Percentiles rank a stretch among this genome's conserved stretches.
Conservation (phyloP, 2,797 vertebrate genomes). For the Centropyge bicolor region DNA sequence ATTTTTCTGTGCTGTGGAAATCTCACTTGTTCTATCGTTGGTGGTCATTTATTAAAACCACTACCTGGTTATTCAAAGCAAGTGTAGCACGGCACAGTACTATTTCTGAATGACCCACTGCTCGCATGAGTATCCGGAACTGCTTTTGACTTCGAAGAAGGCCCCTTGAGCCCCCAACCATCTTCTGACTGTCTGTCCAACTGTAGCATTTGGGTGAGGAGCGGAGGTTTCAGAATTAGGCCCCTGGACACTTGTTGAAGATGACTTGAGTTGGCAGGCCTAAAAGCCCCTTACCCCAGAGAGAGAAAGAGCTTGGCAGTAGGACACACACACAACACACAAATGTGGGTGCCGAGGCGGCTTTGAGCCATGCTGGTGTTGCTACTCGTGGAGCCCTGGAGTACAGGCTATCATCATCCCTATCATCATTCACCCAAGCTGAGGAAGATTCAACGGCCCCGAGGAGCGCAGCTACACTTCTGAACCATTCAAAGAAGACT, state of each 20-base stretch:
- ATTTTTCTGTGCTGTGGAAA: slow-evolving; percentile 45
- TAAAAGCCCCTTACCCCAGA: slow-evolving; percentile 72
- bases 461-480: slow-evolving; percentile 66
- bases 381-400: slow-evolving; percentile 75
- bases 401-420: slow-evolving; percentile 79
- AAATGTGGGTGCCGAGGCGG: slow-evolving; percentile 71
- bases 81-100: slow-evolving; percentile 26
- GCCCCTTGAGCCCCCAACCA: slow-evolving; percentile 65
- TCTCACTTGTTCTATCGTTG: slow-evolving; percentile 8
- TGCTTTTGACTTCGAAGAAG: slow-evolving; percentile 75
- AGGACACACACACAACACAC: slow-evolving; percentile 58
- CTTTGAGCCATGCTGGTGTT: slow-evolving; percentile 82
- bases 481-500: slow-evolving; percentile 66
- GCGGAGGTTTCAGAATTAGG: slow-evolving; percentile 68
- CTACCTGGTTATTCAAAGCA: slow-evolving; percentile 50
- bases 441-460: slow-evolving; percentile 70
- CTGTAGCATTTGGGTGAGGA: slow-evolving; percentile 71
- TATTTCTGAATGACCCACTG: slow-evolving; percentile 71
- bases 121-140: slow-evolving; percentile 70
- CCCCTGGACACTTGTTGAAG: slow-evolving; percentile 75
- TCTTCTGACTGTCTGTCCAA: slow-evolving; percentile 73
- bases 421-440: slow-evolving; percentile 78
- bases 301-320: slow-evolving; percentile 62
- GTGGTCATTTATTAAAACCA: slow-evolving; percentile 47
- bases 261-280: slow-evolving; percentile 82